Evolutionary conservation across 2,888 invertebrate genomes (phyloP).

Genomic region (Agonum fuliginosum): DNA sequence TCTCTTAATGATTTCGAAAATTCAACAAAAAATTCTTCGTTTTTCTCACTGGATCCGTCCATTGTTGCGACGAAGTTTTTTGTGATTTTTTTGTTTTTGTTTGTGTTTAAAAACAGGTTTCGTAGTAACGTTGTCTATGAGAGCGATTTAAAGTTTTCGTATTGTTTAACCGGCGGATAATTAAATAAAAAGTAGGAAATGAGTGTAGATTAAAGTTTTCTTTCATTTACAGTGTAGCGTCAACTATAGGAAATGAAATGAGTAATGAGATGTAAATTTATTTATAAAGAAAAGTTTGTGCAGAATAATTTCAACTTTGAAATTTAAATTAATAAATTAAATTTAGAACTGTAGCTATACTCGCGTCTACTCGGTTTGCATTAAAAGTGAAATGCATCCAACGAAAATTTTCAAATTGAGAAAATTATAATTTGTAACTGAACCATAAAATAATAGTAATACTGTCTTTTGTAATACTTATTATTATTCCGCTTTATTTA

Average conservation of each 20-base stretch:
- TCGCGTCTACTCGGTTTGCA: too few relatives aligned
- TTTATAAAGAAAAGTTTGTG: conserved; percentile 27
- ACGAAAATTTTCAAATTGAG: not conserved
- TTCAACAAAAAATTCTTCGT: not conserved
- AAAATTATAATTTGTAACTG: too few relatives aligned
- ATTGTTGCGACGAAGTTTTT: conserved; percentile 25
- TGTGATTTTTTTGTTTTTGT: conserved; percentile 9
- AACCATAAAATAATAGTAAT: too few relatives aligned
- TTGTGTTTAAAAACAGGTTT: conserved; percentile 42
- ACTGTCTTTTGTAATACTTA: too few relatives aligned
- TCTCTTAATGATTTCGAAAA: conserved; percentile 3
- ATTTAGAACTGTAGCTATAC: conserved; percentile 1
- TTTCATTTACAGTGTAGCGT: not conserved
- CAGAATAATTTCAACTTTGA: conserved; percentile 25
- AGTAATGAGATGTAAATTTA: conserved; percentile 26
- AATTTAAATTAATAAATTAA: conserved; percentile 36
- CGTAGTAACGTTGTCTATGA: conserved; percentile 35
- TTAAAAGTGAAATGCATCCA: not conserved
- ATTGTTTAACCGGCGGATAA: not conserved
- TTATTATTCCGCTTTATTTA: too few relatives aligned
- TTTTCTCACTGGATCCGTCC: not conserved
- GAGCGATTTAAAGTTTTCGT: conserved; percentile 10
- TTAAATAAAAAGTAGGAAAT: not conserved
- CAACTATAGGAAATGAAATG: conserved; percentile 10
- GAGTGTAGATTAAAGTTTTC: not conserved